Percentiles rank a stretch among this genome's conserved stretches.
These are phyloP conservation scores for Lordiphosa mommai DNA, from an alignment of 1,140 invertebrate species.

Conservation along the genomic window DNA sequence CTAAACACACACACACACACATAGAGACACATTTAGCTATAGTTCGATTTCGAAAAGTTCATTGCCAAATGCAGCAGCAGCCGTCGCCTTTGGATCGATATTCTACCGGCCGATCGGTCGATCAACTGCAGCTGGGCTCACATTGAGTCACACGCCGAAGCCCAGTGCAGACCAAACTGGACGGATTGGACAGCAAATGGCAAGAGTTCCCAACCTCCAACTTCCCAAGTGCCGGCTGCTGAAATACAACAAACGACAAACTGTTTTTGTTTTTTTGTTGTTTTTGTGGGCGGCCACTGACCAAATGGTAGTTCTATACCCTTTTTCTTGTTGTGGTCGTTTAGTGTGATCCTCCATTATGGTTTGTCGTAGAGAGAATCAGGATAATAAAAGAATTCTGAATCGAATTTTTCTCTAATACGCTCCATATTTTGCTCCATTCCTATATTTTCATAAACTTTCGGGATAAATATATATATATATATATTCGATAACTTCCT, in stretches of 20 bases:
- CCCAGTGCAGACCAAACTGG: slow-evolving; percentile 13
- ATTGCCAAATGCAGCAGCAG: slow-evolving; percentile 66
- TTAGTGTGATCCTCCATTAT: too few relatives aligned
- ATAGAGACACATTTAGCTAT: slow-evolving; percentile 4
- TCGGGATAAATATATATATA: too few relatives aligned
- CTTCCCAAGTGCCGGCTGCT: slow-evolving; percentile 29
- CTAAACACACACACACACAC: slow-evolving; percentile 11
- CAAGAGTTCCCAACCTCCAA: slow-evolving; percentile 45
- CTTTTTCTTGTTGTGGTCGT: too few relatives aligned
- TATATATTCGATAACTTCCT: too few relatives aligned
- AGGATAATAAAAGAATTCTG: too few relatives aligned
- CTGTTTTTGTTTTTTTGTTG: slow-evolving; percentile 15
- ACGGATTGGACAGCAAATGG: slow-evolving; percentile 14
- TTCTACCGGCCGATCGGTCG: slow-evolving; percentile 44
- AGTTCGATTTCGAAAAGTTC: slow-evolving; percentile 66
- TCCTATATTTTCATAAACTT: too few relatives aligned
- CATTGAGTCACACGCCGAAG: slow-evolving; percentile 68
- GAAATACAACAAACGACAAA: slow-evolving; percentile 33
- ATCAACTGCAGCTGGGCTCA: slow-evolving; percentile 51
- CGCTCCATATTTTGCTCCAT: too few relatives aligned
- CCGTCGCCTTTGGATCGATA: slow-evolving; percentile 23
- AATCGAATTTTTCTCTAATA: too few relatives aligned
- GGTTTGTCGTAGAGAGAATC: too few relatives aligned
- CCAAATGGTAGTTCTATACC: slow-evolving; percentile 60
- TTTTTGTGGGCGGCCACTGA: slow-evolving; percentile 68